A percentile compares a stretch with the other conserved stretches of the same genome.
phyloP scores from a whole-genome alignment of 2,113 vertebrate species.

The Oostethus manadensis region DNA sequence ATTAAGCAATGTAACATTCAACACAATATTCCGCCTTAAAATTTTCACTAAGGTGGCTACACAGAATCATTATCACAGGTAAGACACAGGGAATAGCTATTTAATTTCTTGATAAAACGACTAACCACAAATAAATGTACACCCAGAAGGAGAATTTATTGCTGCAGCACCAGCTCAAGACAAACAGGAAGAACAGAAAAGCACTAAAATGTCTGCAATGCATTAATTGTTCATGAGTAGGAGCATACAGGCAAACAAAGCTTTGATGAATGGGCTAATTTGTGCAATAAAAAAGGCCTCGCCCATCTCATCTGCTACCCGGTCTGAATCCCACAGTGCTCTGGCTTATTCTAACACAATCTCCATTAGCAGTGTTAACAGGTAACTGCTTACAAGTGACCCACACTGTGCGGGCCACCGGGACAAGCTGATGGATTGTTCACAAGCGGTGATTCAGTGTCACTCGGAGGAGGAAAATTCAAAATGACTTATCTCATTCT shows the following conservation, averaged over 20 bases:
- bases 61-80: constrained; percentile 16
- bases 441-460: constrained; percentile 22
- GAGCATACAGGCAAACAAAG: constrained; percentile 64
- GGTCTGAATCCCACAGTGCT: constrained; percentile 32
- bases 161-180: constrained; percentile 40
- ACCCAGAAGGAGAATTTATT: constrained; percentile 24
- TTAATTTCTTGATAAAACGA: constrained; percentile 35
- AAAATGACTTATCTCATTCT: neutral
- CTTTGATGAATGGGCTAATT: constrained; percentile 77
- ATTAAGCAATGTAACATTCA: constrained; percentile 29
- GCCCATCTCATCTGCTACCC: constrained; percentile 44
- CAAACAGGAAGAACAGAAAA: constrained; percentile 48
- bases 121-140: constrained; percentile 43
- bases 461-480: constrained; percentile 16
- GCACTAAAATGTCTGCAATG: constrained; percentile 53
- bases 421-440: constrained; percentile 44
- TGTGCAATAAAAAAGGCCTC: constrained; percentile 60
- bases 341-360: constrained; percentile 55
- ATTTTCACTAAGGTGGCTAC: constrained; percentile 7
- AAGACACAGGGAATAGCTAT: constrained; percentile 3
- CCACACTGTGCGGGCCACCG: constrained; percentile 43
- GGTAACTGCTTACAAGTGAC: constrained; percentile 52
- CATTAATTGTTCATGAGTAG: constrained; percentile 76
- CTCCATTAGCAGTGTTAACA: constrained; percentile 63
- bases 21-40: neutral